phyloP scores from a whole-genome alignment of 2,888 invertebrate species.

The Aelia acuminata region DNA sequence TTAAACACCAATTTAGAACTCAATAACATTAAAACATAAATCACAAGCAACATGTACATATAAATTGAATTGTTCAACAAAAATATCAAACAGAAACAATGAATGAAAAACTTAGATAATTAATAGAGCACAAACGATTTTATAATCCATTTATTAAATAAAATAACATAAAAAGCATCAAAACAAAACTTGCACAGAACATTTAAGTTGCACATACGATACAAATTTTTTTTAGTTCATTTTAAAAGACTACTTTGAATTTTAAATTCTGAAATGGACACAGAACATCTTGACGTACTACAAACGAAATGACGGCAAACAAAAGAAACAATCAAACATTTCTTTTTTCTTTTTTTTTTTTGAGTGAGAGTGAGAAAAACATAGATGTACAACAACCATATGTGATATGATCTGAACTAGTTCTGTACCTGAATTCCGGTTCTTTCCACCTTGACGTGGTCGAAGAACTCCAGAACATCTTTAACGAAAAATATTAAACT shows the following conservation, averaged over 20 bases:
- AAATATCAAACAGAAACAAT: constrained; percentile 7
- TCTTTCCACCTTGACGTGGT: constrained; percentile 42
- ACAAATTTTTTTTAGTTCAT: not conserved
- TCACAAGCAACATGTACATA: not conserved
- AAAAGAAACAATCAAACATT: constrained; percentile 40
- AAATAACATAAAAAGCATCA: constrained; percentile 1
- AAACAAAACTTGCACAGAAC: constrained; percentile 7
- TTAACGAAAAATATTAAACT: not conserved
- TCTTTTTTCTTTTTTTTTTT: too few relatives aligned
- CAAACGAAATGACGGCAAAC: constrained; percentile 33
- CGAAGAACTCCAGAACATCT: constrained; percentile 45
- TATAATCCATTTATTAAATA: constrained; percentile 5
- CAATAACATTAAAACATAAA: constrained; percentile 9
- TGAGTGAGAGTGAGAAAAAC: not conserved
- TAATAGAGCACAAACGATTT: not conserved
- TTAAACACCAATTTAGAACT: not conserved
- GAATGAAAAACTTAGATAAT: not conserved
- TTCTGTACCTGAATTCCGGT: constrained; percentile 43
- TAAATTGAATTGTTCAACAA: not conserved
- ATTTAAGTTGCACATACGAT: constrained; percentile 29
- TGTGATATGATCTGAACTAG: constrained; percentile 45
- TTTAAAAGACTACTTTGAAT: not conserved
- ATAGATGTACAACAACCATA: constrained; percentile 43
- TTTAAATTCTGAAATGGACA: not conserved
- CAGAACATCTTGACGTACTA: constrained; percentile 6